phyloP scores from a whole-genome alignment of 2,888 invertebrate genomes.

The Mythimna pallens region DNA sequence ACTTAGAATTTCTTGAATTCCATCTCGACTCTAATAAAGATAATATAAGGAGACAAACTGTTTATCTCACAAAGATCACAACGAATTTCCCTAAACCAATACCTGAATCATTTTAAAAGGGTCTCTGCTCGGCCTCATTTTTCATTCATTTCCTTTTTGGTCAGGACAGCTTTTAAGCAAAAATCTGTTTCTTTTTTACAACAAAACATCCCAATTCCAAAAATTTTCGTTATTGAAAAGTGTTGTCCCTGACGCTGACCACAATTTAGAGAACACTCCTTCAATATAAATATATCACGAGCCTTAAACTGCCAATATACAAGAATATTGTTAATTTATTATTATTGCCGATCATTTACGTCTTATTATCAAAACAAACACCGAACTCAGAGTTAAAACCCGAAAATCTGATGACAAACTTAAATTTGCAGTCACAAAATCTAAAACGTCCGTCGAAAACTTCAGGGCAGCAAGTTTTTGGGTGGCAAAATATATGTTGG shows the following conservation, averaged over 20 bases:
- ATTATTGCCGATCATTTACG: slow-evolving; percentile 69
- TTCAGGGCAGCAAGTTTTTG: slow-evolving; percentile 30
- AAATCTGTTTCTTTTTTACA: slow-evolving; percentile 16
- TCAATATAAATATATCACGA: slow-evolving; percentile 56
- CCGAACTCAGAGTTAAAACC: slow-evolving; percentile 56
- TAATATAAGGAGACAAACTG: neutral
- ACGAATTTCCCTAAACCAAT: slow-evolving; percentile 16
- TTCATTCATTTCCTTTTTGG: slow-evolving; percentile 32
- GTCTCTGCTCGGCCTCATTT: slow-evolving; percentile 18
- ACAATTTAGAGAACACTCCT: slow-evolving; percentile 26
- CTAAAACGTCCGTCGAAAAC: neutral
- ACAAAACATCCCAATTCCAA: slow-evolving; percentile 39
- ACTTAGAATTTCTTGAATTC: slow-evolving; percentile 16
- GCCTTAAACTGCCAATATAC: slow-evolving; percentile 54
- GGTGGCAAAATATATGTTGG: slow-evolving; percentile 64
- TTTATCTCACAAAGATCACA: neutral
- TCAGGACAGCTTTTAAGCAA: slow-evolving; percentile 25
- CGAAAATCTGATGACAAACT: slow-evolving; percentile 59
- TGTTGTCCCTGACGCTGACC: slow-evolving; percentile 14
- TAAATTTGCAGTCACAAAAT: slow-evolving; percentile 37
- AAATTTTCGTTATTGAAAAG: slow-evolving; percentile 32
- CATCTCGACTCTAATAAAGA: slow-evolving; percentile 27
- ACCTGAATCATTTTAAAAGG: slow-evolving; percentile 22
- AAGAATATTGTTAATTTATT: slow-evolving; percentile 68
- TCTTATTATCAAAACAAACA: slow-evolving; percentile 74